A percentile compares a stretch with the other conserved stretches of the same genome.
These are phyloP conservation scores for Chrysotoxum bicinctum DNA, from an alignment of 2,888 invertebrate species.

Conservation along the genomic window DNA sequence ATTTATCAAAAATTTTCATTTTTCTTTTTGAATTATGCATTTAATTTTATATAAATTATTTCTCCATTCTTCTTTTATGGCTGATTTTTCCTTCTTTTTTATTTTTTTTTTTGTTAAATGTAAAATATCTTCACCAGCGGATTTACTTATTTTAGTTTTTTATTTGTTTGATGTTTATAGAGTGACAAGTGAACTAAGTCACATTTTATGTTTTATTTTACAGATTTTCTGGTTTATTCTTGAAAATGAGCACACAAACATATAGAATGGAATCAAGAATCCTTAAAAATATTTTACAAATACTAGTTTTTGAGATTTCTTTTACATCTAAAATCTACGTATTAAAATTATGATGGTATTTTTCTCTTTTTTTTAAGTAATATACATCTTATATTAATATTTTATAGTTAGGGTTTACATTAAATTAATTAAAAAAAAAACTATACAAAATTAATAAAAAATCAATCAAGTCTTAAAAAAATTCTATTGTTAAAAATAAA, in stretches of 20 bases:
- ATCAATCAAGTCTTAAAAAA: not conserved
- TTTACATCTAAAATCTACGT: conserved; percentile 42
- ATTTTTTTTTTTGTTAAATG: conserved; percentile 37
- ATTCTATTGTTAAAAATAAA: not conserved
- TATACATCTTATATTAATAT: conserved; percentile 45
- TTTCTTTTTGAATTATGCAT: not conserved
- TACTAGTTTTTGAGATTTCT: conserved; percentile 57
- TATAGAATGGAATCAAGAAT: conserved; percentile 39
- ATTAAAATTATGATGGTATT: conserved; percentile 57
- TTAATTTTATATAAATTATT: conserved; percentile 17
- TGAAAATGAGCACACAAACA: conserved; percentile 30
- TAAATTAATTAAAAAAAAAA: not conserved
- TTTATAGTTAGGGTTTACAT: conserved; percentile 33
- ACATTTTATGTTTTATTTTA: conserved; percentile 22
- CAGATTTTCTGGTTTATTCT: not conserved
- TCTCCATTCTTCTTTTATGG: not conserved
- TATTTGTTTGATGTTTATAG: conserved; percentile 1
- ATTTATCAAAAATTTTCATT: conserved; percentile 10
- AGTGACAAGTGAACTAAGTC: conserved; percentile 36
- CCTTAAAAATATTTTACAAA: conserved; percentile 59
- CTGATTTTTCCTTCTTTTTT: not conserved
- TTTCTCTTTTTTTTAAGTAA: conserved; percentile 40
- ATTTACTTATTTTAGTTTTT: conserved; percentile 21
- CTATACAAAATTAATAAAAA: not conserved
- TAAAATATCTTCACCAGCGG: conserved; percentile 46